phyloP scores from a whole-genome alignment of 2,797 vertebrate species.

The Ciconia nigra region DNA sequence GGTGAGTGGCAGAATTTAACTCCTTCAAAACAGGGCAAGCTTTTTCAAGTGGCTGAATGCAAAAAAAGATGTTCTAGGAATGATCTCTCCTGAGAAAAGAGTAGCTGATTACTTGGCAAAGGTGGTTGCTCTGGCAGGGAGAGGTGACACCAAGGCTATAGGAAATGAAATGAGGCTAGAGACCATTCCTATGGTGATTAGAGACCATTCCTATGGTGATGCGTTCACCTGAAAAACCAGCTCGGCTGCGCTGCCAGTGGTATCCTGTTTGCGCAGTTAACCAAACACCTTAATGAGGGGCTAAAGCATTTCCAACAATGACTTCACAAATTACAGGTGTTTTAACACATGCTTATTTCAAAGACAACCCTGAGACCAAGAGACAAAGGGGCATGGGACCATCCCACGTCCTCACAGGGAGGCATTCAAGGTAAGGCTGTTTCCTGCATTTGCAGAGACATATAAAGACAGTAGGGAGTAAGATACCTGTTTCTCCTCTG shows the following conservation, averaged over 20 bases:
- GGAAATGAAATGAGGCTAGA: slow-evolving; percentile 44
- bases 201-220: background rate
- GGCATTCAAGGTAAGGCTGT: background rate
- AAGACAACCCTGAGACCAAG: background rate
- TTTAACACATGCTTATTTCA: slow-evolving; percentile 49
- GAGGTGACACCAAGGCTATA: background rate
- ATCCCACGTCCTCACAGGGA: accelerated
- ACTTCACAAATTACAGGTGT: slow-evolving; percentile 61
- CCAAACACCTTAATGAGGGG: slow-evolving; percentile 56
- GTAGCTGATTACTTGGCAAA: background rate
- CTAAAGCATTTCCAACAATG: slow-evolving; percentile 47
- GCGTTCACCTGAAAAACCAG: slow-evolving; percentile 53
- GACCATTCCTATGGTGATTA: background rate
- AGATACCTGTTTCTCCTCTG: background rate
- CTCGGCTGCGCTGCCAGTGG: slow-evolving; percentile 14
- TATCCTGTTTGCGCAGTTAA: slow-evolving; percentile 35
- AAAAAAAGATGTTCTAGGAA: background rate
- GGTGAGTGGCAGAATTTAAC: background rate
- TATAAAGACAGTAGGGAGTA: background rate
- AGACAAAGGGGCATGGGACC: background rate
- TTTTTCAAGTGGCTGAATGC: background rate
- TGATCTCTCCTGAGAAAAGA: background rate
- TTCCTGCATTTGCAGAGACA: background rate
- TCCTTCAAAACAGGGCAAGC: background rate
- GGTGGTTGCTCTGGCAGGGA: background rate